phyloP scores from a whole-genome alignment of 2,888 invertebrate genomes.

The Clistopyga incitator region DNA sequence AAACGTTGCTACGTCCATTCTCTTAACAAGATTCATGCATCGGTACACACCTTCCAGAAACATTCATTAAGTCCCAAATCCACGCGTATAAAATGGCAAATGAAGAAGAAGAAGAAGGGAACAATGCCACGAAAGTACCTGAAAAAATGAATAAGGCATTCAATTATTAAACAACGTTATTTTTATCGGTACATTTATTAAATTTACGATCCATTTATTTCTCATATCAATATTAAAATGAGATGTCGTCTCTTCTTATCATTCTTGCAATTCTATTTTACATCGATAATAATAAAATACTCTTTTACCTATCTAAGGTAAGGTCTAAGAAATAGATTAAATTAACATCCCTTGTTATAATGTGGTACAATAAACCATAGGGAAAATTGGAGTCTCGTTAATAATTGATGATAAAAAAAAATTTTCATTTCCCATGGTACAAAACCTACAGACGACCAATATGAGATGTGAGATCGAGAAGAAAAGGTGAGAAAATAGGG shows the following conservation, averaged over 20 bases:
- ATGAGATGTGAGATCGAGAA: constrained; percentile 50
- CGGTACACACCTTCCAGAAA: constrained; percentile 38
- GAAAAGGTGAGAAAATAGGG: background rate
- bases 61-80: constrained; percentile 34
- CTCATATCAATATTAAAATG: background rate
- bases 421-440: background rate
- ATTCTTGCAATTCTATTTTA: too few species aligned
- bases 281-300: too few species aligned
- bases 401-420: background rate
- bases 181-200: too few species aligned
- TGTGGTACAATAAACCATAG: too few species aligned
- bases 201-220: too few species aligned
- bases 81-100: background rate
- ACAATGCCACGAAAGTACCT: background rate
- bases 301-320: too few species aligned
- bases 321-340: too few species aligned
- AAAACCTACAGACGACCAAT: background rate
- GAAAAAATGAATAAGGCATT: background rate
- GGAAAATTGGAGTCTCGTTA: background rate
- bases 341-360: too few species aligned
- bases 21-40: constrained; percentile 48
- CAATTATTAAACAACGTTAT: background rate
- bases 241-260: too few species aligned
- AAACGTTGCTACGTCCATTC: constrained; percentile 38
- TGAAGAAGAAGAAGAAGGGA: background rate